Evolutionary conservation across 2,113 vertebrate species (phyloP), one percentile per base, ranked within the genome.

Genomic region (Brienomyrus brachyistius): DNA sequence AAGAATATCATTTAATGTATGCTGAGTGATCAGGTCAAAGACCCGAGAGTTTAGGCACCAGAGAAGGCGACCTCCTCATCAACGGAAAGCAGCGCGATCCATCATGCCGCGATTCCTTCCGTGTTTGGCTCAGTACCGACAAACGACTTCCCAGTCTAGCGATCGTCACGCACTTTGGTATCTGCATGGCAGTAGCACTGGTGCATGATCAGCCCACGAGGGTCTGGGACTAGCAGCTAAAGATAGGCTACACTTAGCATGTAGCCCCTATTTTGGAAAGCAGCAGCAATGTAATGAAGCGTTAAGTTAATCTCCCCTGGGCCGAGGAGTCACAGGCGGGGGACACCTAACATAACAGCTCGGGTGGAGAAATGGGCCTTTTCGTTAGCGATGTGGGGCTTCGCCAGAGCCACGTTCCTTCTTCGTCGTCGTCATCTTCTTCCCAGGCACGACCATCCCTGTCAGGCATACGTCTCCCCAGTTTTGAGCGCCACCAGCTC

Each of bases 401-500:
- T 56, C 83, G 54, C 21, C 48, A 59, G 35, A 2, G 1, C 17
- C 2, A 2, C 15, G 70, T 66, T 89, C 48, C 47, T 40, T 5
- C 15, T 48, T 89, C 35, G 40, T 86, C 13, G 27, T 56, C 48
- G 21, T 47, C 1, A 54, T 27, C 86, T 83, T 88, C 45, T 50
- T 21, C 43, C 35, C 56, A 21, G 89, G 66, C 21, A 35, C 17
- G 9, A 2, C 47, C 66, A 85, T 90, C 90, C 88, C 84, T 89
- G 85, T 97, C 95, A 99, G 27, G 97, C 96, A 9, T 97, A 97
- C 0, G 95, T 94, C 87, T 98, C 97, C 89, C 96, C 95, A 56
- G 95, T 92, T 91, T 98, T 97, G 74, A 98, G 90, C 0, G 97
- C 95, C 91, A 97, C 96, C 1, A 96, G 94, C 93, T 99, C 98